Percentiles rank a stretch among this genome's conserved stretches.
Conservation (phyloP, 2,797 vertebrate species). For the Ctenopoma kingsleyae region DNA sequence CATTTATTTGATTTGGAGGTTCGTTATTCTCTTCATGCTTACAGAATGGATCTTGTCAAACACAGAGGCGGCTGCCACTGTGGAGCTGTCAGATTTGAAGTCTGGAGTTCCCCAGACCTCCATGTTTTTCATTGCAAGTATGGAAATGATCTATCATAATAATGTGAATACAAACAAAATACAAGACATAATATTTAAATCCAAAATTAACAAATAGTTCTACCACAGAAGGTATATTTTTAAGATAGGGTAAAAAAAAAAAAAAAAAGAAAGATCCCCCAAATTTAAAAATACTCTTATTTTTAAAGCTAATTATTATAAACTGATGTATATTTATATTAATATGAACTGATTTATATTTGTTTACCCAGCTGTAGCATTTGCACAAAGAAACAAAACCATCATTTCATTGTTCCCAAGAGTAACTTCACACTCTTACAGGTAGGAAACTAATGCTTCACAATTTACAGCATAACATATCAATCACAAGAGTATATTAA, state of each 20-base stretch:
- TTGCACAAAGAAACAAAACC: constrained; percentile 96
- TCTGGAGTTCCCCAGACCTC: constrained; percentile 89
- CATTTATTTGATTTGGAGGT: background rate
- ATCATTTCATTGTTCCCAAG: constrained; percentile 94
- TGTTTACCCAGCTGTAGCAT: constrained; percentile 90
- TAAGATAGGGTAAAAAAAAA: background rate
- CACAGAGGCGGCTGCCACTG: constrained; percentile 96
- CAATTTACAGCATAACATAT: background rate
- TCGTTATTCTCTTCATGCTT: constrained; percentile 18
- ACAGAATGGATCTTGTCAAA: constrained; percentile 89
- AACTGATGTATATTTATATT: background rate
- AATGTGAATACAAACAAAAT: background rate
- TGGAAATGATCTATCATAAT: constrained; percentile 20
- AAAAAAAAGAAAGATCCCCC: background rate
- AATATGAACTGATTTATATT: background rate
- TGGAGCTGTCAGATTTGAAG: constrained; percentile 92
- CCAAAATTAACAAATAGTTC: background rate
- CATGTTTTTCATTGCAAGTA: constrained; percentile 97
- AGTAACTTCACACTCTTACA: constrained; percentile 90
- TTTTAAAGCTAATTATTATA: background rate
- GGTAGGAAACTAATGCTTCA: constrained; percentile 75
- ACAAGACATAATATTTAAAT: background rate
- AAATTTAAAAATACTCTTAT: background rate
- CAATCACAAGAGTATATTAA: background rate
- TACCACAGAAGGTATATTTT: background rate